Base-by-base conservation (phyloP, 2,888 invertebrate genomes). In the Trichogramma dendrolimi region DNA sequence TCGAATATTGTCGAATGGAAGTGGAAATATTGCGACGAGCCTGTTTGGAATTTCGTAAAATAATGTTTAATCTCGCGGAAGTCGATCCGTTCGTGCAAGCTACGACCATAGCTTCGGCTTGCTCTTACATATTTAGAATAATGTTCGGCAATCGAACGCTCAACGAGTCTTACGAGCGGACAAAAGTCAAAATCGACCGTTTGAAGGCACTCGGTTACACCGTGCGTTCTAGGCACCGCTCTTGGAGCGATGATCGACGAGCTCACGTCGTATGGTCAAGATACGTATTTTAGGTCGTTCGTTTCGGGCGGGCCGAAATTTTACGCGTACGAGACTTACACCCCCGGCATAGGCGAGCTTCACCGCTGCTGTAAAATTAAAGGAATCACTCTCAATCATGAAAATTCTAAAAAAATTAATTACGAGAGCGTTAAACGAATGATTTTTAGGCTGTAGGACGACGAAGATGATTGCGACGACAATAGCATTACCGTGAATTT, bases 391-490 rank as follows among this genome's bases (percentile, higher is more conserved):
- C 39, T 51, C 27, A 51, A 51, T 39, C 39, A n/a, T 51, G 39
- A 8, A 6, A 51, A 51, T n/a, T 51, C 51, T 4, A 7, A n/a
- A 6, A 51, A 51, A 51, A 51, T 51, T 8, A 51, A 51, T 51
- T 51, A 39, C 39, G 51, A 51, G 1, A 51, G 38, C 11, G 39
- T 51, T n/a, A 51, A 51, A 51, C 38, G 27, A 27, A 27, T 27
- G 27, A 27, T 27, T 27, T 27, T 27, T 0, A 27, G 27, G 27
- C 1, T 27, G 27, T 27, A 27, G 2, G 27, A 27, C 27, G 27
- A 27, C 27, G 27, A 27, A 3, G 27, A 27, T 27, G 27, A 27
- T 27, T 27, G 27, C 27, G 27, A 1, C 27, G 2, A 27, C 27
- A 27, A 27, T 2, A 27, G 27, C 27, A 27, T 27, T 1, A 27